phyloP scores from a whole-genome alignment of 2,113 vertebrate genomes.

The Bagarius yarrelli region DNA sequence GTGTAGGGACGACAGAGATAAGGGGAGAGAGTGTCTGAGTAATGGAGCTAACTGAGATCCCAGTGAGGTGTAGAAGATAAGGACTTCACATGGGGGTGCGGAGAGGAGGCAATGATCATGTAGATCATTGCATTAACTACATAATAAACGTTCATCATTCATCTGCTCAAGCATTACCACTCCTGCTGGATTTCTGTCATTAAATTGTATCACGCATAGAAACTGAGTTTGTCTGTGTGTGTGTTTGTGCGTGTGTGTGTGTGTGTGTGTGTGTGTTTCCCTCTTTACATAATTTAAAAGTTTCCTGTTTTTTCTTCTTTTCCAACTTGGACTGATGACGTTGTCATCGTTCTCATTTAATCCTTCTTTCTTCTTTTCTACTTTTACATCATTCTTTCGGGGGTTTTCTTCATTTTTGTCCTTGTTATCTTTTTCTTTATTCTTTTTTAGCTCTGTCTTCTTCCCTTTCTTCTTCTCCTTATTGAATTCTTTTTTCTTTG shows the following conservation, averaged over 20 bases:
- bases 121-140: constrained; percentile 44
- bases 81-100: background rate
- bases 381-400: no score
- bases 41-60: background rate
- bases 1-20: constrained; percentile 3
- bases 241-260: background rate
- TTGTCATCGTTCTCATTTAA: no score
- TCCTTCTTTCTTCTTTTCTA: no score
- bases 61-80: constrained; percentile 2
- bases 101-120: constrained; percentile 43
- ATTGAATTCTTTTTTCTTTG: no score
- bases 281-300: no score
- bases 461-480: no score
- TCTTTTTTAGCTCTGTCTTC: no score
- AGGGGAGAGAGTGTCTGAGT: background rate
- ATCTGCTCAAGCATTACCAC: constrained; percentile 60
- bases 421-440: no score
- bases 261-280: no score
- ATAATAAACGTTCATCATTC: constrained; percentile 64
- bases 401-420: no score
- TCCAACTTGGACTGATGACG: no score
- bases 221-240: constrained; percentile 25
- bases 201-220: constrained; percentile 56
- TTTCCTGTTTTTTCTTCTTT: no score
- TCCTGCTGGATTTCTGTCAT: constrained; percentile 46